phyloP scores from a whole-genome alignment of 2,888 invertebrate species.

The Epinotia ramella region DNA sequence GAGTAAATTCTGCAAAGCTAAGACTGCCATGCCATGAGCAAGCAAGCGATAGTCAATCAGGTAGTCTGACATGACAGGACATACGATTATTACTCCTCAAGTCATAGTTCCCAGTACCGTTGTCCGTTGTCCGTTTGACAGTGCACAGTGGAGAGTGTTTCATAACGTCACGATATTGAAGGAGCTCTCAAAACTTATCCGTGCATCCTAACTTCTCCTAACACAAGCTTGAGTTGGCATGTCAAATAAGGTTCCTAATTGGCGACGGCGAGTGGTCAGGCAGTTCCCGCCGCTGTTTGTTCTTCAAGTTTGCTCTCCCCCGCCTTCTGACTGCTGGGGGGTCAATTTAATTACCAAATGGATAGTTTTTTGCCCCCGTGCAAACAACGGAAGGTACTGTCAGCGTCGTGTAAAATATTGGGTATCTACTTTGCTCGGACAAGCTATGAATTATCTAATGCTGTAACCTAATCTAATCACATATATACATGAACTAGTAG shows the following conservation, averaged over 20 bases:
- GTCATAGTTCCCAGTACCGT: background rate
- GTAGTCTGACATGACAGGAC: background rate
- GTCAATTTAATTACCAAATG: constrained; percentile 46
- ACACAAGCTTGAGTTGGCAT: constrained; percentile 30
- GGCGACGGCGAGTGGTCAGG: constrained; percentile 30
- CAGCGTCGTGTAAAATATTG: constrained; percentile 19
- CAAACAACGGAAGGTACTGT: constrained; percentile 20
- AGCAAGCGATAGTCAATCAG: background rate
- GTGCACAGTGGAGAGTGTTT: background rate
- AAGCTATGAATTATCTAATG: background rate
- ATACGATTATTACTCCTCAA: background rate
- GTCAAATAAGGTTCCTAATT: constrained; percentile 38
- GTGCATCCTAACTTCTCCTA: constrained; percentile 16
- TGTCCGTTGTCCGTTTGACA: background rate
- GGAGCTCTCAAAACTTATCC: constrained; percentile 18
- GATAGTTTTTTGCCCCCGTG: constrained; percentile 38
- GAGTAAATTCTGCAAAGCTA: too few relatives aligned
- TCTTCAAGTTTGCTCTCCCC: constrained; percentile 39
- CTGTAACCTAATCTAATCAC: background rate
- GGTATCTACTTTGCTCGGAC: background rate
- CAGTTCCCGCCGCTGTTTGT: constrained; percentile 38
- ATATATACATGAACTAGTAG: too few relatives aligned
- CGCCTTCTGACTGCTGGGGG: constrained; percentile 22
- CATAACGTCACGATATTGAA: constrained; percentile 9
- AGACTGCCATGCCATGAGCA: too few relatives aligned